Base-by-base conservation (phyloP, 2,888 invertebrate genomes). In the Mesorhabditis belari region DNA sequence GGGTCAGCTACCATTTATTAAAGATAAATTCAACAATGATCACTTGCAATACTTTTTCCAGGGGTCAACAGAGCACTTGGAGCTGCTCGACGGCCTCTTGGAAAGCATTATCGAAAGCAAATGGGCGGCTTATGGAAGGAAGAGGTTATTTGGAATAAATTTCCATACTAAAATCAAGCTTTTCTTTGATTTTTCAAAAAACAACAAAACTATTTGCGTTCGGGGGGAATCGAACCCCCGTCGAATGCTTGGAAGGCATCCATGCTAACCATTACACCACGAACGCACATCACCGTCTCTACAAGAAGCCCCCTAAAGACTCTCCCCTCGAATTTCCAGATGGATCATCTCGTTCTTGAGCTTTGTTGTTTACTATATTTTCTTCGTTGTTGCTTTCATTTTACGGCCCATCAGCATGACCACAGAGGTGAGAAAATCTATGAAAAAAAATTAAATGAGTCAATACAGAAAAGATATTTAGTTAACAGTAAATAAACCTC, bases 101-200 rank as follows among this genome's bases (percentile, higher is more conserved):
- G 90, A 93, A 23, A 92, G 95, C 82, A 86, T 98, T 19, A 83
- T 98, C 12, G 89, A 92, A 81, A 92, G 93, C 3, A 96, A 96
- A 85, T 96, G 95, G 95, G 91, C 92, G 77, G 90, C 93, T 0
- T 96, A 93, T 82, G 92, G 93, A 2, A 91, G 91, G 83, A 90
- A 88, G 65, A 83, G 85, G 85, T 85, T 92, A 92, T 2, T 51
- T 51, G 51, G 3, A 9, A n/a, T 19, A 23, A 51, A 83, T 51
- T 12, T 12, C 21, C 3, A 9, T n/a, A 28, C 29, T 5, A 12
- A 5, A 55, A 12, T 9, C 9, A 24, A 53, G 54, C 5, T 24
- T 24, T 53, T 53, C 12, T 21, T 53, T 4, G n/a, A 25, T n/a
- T 23, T 23, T 5, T 53, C 25, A 23, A 53, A 5, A 4, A 53